Evolutionary conservation across 1,140 invertebrate genomes (phyloP), one percentile per base, ranked within the genome.

Genomic region (Ridgeia piscesae): DNA sequence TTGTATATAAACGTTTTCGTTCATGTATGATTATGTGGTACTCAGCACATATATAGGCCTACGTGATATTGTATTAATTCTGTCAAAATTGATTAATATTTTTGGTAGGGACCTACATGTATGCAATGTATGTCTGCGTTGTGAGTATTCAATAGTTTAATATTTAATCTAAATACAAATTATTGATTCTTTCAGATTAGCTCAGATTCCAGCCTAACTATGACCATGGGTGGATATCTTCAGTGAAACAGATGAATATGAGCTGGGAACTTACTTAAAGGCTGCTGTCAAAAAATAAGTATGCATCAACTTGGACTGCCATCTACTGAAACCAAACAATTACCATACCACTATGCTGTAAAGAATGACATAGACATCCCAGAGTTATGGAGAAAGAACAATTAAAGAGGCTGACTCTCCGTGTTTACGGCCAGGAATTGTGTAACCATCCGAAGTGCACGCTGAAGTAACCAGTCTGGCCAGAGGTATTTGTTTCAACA

Each of bases 401-500:
- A n/a, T n/a, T n/a, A 91, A 94, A 93, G 93, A 91, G 93, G 96
- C 96, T 93, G 96, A 95, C 95, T 96, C 93, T 89, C 92, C 2
- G 92, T 89, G 21, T 96, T 96, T 94, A 92, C 88, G 91, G 34
- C 27, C 93, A 93, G 96, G 93, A 95, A 96, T 92, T 94, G 94
- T 34, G 92, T 92, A 92, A 92, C 92, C 92, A 92, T 96, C 34
- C 93, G n/a, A n/a, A n/a, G n/a, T n/a, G n/a, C n/a, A n/a, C n/a
- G n/a, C n/a, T n/a, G n/a, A n/a, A n/a, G n/a, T n/a, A n/a, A n/a
- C n/a, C n/a, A n/a, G n/a, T n/a, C n/a, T 96, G 21, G 94, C 95
- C n/a, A 94, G 96, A 93, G 95, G 95, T 9, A 96, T 96, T 33
- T 95, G 95, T 92, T 96, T 96, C 93, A 97, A 97, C 94, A 95